phyloP scores from a whole-genome alignment of 2,113 vertebrate species.

The Corythornis madagascariensis region DNA sequence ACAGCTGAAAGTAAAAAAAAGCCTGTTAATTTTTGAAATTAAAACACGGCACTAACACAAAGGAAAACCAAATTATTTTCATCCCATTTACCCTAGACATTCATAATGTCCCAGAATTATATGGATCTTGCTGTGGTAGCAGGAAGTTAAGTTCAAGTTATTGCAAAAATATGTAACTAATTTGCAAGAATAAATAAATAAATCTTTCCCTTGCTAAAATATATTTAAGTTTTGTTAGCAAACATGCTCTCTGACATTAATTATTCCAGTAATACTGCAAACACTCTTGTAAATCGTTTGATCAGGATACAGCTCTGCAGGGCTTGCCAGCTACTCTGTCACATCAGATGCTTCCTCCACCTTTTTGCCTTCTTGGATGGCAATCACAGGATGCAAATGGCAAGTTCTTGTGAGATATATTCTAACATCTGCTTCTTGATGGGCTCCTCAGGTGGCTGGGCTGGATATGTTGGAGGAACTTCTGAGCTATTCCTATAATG shows the following conservation, averaged over 20 bases:
- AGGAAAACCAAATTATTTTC: neutral
- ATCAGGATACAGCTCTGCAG: neutral
- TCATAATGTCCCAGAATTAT: neutral
- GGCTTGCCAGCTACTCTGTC: neutral
- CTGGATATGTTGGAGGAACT: neutral
- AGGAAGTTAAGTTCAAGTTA: neutral
- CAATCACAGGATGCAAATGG: neutral
- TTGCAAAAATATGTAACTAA: neutral
- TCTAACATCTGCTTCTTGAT: neutral
- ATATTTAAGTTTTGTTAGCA: neutral
- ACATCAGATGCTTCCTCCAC: neutral
- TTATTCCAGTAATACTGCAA: neutral
- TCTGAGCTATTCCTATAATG: neutral
- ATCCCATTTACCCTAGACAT: neutral
- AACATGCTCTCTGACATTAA: neutral
- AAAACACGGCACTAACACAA: neutral
- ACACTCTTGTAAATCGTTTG: neutral
- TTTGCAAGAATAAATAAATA: neutral
- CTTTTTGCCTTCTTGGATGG: neutral
- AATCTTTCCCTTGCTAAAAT: neutral
- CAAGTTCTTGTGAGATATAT: neutral
- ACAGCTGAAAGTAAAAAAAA: neutral
- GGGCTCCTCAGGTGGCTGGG: neutral
- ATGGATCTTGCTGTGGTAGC: neutral
- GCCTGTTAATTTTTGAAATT: neutral